These are phyloP conservation scores for Gymnarchus niloticus DNA, from an alignment of 2,113 vertebrate genomes.

Conservation along the genomic window DNA sequence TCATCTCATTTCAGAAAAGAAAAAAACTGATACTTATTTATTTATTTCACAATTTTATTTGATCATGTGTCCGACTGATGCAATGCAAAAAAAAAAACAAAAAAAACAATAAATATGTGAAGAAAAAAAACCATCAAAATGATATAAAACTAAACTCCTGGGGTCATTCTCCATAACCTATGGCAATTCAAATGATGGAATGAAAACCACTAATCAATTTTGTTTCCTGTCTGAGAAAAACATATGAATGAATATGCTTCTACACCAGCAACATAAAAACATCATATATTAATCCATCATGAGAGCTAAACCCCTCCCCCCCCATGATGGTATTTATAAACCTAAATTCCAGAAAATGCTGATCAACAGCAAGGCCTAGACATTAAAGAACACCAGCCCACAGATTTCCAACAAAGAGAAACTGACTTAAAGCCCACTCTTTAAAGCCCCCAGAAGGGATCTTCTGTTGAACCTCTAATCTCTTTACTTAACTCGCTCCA, in stretches of 20 bases:
- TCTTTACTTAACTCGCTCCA: background rate
- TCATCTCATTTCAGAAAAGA: conserved; percentile 43
- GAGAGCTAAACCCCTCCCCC: background rate
- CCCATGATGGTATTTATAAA: background rate
- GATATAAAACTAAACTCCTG: background rate
- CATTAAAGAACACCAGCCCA: background rate
- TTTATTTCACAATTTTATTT: conserved; percentile 34
- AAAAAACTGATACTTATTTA: background rate
- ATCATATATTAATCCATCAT: background rate
- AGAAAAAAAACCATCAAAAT: background rate
- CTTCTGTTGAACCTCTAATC: conserved; percentile 1
- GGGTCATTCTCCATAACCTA: background rate
- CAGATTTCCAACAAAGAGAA: background rate
- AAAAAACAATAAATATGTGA: conserved; percentile 16
- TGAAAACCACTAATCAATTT: background rate
- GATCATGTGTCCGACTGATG: conserved; percentile 35
- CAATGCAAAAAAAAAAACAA: conserved; percentile 21
- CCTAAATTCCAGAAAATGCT: background rate
- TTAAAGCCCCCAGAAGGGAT: background rate
- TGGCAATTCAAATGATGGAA: conserved; percentile 1
- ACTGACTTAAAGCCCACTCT: background rate
- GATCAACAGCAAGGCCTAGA: background rate
- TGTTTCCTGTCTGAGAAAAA: background rate
- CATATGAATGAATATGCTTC: background rate
- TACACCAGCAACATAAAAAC: background rate